Conservation (phyloP, 1,140 invertebrate species). For the Camponotus vicinus region DNA sequence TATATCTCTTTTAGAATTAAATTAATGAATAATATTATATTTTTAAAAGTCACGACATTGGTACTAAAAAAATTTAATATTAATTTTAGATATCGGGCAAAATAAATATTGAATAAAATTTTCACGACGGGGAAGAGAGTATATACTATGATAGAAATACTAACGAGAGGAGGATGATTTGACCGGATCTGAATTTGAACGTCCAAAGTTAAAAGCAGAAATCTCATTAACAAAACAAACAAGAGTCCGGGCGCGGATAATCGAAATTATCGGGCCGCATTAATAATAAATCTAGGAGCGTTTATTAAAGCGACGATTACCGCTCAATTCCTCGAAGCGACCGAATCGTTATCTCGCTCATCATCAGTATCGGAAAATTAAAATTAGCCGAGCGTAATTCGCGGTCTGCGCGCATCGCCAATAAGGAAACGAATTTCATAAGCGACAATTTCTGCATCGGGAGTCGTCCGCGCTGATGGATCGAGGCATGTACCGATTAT, state of each 20-base stretch:
- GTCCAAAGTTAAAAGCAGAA: background rate
- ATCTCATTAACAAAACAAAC: slow-evolving; percentile 28
- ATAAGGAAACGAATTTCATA: slow-evolving; percentile 50
- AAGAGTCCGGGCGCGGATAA: background rate
- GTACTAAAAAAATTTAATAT: background rate
- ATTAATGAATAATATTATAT: background rate
- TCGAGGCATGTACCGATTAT: slow-evolving; percentile 45
- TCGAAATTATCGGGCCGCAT: slow-evolving; percentile 25
- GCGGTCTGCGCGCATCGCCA: slow-evolving; percentile 3
- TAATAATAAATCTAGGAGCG: slow-evolving; percentile 22
- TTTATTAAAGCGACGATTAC: slow-evolving; percentile 37
- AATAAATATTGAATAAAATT: slow-evolving; percentile 30
- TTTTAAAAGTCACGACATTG: background rate
- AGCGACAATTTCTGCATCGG: slow-evolving; percentile 53
- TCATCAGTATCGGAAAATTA: slow-evolving; percentile 40
- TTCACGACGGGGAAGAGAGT: background rate
- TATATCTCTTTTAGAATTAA: background rate
- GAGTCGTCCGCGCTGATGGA: slow-evolving; percentile 36
- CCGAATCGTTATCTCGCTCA: slow-evolving; percentile 33
- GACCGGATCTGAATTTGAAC: background rate
- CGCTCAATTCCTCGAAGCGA: slow-evolving; percentile 17
- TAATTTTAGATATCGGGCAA: background rate
- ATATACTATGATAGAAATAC: background rate
- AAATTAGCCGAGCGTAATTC: slow-evolving; percentile 43
- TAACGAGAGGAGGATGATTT: background rate